Conservation (phyloP, 2,797 vertebrate species). For the Lagorchestes hirsutus region DNA sequence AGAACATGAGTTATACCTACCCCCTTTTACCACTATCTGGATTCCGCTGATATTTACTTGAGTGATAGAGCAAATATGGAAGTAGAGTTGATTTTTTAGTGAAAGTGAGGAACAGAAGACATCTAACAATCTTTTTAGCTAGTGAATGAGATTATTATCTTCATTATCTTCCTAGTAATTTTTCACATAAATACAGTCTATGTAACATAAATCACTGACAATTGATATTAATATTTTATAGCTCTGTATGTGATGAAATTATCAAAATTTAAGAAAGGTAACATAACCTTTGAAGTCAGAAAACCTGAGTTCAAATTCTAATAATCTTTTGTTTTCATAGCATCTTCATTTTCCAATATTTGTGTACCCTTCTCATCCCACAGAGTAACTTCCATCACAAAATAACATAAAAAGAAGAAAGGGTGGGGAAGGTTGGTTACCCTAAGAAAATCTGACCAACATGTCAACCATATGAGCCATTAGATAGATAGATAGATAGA, state of each 20-base stretch:
- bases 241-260: neutral
- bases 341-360: neutral
- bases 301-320: neutral
- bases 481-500: neutral
- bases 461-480: neutral
- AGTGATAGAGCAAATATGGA: conserved; percentile 40
- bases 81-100: conserved; percentile 48
- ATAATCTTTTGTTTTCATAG: neutral
- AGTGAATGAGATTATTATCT: conserved; percentile 50
- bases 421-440: neutral
- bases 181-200: conserved; percentile 52
- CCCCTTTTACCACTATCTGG: neutral
- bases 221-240: neutral
- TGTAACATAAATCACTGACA: neutral
- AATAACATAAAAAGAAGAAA: neutral
- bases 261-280: neutral
- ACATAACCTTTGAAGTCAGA: neutral
- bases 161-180: conserved; percentile 28
- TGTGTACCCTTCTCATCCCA: neutral
- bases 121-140: conserved; percentile 54
- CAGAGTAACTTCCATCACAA: neutral
- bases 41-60: conserved; percentile 28
- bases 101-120: conserved; percentile 59
- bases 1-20: conserved; percentile 15
- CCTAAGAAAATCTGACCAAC: neutral